These are phyloP conservation scores for Melanotaenia nigrans DNA, from an alignment of 2,797 vertebrate genomes.

Conservation along the genomic window DNA sequence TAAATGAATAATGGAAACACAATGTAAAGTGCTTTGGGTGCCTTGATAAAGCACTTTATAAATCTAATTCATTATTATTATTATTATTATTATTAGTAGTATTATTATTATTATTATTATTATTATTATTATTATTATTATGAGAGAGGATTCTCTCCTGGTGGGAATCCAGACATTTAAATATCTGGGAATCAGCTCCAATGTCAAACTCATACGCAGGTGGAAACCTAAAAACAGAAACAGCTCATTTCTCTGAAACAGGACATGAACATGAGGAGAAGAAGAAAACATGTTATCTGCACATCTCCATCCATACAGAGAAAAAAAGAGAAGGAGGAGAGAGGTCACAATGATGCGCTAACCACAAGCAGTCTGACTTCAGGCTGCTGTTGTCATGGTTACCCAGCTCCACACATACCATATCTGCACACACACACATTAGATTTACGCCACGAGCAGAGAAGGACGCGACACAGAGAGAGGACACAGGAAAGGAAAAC, in stretches of 20 bases:
- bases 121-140: too few relatives aligned
- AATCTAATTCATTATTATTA: too few relatives aligned
- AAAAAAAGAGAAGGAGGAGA: not conserved
- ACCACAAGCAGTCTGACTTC: constrained; percentile 52
- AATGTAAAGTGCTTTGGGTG: too few relatives aligned
- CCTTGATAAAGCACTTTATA: too few relatives aligned
- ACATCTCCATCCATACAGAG: not conserved
- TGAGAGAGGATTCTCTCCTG: too few relatives aligned
- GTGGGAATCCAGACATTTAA: too few relatives aligned
- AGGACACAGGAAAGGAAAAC: constrained; percentile 1
- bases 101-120: too few relatives aligned
- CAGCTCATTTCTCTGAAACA: not conserved
- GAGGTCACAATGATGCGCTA: constrained; percentile 25
- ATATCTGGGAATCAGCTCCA: too few relatives aligned
- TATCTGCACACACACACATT: constrained; percentile 13
- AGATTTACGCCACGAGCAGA: not conserved
- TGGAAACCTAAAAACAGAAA: too few relatives aligned
- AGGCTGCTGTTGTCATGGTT: constrained; percentile 73
- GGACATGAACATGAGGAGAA: not conserved
- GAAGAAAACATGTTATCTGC: not conserved
- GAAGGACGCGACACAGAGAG: constrained; percentile 17
- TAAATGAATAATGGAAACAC: too few relatives aligned
- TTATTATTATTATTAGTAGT: too few relatives aligned
- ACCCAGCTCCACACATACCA: constrained; percentile 61
- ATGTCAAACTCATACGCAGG: too few relatives aligned